These are phyloP conservation scores for Hydractinia symbiolongicarpus DNA, from an alignment of 30 jellyfish, hydroid and myxozoan genomes.

Conservation along the genomic window DNA sequence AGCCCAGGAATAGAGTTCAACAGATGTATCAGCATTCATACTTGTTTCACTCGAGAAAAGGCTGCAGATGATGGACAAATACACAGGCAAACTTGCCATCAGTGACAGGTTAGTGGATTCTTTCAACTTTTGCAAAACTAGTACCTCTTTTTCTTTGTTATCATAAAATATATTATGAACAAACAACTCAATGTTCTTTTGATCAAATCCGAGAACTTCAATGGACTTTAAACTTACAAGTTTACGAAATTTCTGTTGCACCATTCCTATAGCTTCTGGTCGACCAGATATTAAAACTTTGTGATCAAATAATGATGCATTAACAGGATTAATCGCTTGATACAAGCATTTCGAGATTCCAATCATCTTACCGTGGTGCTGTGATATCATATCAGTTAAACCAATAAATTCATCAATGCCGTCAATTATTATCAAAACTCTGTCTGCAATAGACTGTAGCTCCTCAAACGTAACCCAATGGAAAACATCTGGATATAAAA, in stretches of 20 bases:
- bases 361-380: not conserved
- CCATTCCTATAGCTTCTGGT: not conserved
- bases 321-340: not conserved
- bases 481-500: not conserved
- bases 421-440: not conserved
- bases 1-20: not conserved
- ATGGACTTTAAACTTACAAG: not conserved
- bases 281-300: not conserved
- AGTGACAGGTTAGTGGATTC: not conserved
- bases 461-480: not conserved
- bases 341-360: not conserved
- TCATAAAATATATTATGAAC: not conserved
- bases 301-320: slow-evolving; percentile 6
- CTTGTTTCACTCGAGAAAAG: not conserved
- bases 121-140: not conserved
- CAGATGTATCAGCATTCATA: not conserved
- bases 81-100: slow-evolving; percentile 14
- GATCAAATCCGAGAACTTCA: not conserved
- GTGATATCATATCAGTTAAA: not conserved
- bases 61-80: not conserved
- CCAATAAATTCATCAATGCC: not conserved
- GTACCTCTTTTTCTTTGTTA: not conserved
- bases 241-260: not conserved
- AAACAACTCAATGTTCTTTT: not conserved
- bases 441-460: not conserved